A percentile compares a stretch with the other conserved stretches of the same genome.
Evolutionary conservation across 2,113 vertebrate genomes (phyloP).

Genomic region (Helogale parvula): DNA sequence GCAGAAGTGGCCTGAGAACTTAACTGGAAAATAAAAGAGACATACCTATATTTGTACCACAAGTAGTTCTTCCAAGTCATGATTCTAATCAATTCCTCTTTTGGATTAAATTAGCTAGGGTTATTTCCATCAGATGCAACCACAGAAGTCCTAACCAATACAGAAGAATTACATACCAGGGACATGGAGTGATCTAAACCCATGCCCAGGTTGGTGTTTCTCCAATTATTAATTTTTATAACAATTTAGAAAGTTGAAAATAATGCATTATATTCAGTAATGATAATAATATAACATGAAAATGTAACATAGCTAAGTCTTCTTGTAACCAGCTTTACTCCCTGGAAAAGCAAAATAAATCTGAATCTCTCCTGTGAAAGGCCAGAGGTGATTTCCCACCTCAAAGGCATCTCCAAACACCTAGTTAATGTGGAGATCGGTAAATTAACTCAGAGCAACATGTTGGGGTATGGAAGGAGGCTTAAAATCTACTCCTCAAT

Average conservation of each 20-base stretch:
- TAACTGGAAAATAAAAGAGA: neutral
- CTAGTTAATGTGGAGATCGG: constrained; percentile 14
- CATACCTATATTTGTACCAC: neutral
- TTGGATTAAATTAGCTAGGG: neutral
- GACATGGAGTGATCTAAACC: neutral
- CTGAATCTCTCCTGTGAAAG: neutral
- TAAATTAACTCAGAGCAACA: constrained; percentile 39
- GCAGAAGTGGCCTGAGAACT: neutral
- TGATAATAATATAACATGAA: neutral
- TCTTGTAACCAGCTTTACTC: neutral
- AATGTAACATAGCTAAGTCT: neutral
- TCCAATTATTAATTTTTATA: neutral
- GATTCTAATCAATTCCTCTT: neutral
- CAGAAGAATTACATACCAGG: neutral
- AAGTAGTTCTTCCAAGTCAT: neutral
- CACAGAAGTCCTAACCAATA: neutral
- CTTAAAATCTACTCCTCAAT: constrained; percentile 49
- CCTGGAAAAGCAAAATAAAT: neutral
- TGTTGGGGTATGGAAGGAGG: neutral
- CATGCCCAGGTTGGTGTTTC: neutral
- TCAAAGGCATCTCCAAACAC: neutral
- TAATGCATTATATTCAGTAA: neutral
- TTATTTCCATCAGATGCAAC: neutral
- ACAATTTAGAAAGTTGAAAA: neutral
- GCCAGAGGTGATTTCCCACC: neutral